phyloP scores from a whole-genome alignment of 2,888 invertebrate genomes.

The Tenthredo livida region DNA sequence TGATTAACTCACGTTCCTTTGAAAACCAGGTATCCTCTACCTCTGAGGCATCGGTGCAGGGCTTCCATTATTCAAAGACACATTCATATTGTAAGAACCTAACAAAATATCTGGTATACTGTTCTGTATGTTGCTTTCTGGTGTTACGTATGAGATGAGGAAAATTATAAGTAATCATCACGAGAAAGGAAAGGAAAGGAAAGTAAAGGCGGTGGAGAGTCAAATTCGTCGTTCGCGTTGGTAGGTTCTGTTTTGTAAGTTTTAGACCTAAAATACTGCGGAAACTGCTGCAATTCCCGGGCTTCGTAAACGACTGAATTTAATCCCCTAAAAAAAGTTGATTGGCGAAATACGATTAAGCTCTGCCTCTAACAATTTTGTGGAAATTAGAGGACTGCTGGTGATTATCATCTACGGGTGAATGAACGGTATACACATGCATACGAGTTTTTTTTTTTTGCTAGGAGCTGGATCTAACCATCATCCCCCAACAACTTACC shows the following conservation, averaged over 20 bases:
- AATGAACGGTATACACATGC: neutral
- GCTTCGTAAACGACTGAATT: neutral
- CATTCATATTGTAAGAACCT: neutral
- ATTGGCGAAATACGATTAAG: slow-evolving; percentile 32
- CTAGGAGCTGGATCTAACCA: neutral
- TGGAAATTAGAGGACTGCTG: neutral
- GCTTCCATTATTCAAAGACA: neutral
- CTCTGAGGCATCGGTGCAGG: neutral
- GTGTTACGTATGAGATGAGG: slow-evolving; percentile 30
- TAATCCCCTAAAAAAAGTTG: slow-evolving; percentile 10
- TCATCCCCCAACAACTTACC: neutral
- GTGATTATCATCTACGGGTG: slow-evolving; percentile 10
- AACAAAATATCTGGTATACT: neutral
- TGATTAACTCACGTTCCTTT: neutral
- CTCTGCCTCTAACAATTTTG: slow-evolving; percentile 15
- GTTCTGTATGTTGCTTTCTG: slow-evolving; percentile 48
- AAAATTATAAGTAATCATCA: neutral
- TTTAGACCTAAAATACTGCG: slow-evolving; percentile 7
- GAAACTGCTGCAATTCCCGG: neutral
- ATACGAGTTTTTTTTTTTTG: neutral
- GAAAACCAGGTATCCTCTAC: neutral
- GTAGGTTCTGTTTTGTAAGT: neutral
- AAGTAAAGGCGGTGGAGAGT: neutral
- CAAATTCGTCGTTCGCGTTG: neutral
- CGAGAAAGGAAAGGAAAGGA: neutral